These are phyloP conservation scores for Nothobranchius kuhntae DNA, from an alignment of 2,113 vertebrate species.

Conservation along the genomic window DNA sequence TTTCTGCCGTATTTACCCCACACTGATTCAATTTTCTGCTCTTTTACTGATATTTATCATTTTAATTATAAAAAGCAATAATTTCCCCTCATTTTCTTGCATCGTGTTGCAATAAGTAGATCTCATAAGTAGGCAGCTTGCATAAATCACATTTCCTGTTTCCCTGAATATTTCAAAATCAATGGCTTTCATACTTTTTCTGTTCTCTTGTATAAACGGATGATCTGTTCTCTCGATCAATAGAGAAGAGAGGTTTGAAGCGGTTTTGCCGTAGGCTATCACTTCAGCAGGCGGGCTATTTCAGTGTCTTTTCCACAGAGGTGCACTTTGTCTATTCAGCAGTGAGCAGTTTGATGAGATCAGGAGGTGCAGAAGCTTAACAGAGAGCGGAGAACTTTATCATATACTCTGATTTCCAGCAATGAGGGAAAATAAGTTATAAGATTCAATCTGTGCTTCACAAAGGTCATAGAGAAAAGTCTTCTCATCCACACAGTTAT, in stretches of 20 bases:
- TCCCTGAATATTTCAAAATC: slow-evolving; percentile 49
- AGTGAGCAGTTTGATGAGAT: not conserved
- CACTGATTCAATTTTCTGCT: not conserved
- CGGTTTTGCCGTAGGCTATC: slow-evolving; percentile 42
- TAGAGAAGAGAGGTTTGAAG: slow-evolving; percentile 42
- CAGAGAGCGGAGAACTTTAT: not conserved
- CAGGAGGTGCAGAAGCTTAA: not conserved
- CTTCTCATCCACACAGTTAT: not conserved
- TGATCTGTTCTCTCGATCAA: slow-evolving; percentile 55
- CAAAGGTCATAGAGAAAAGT: not conserved
- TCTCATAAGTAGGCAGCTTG: slow-evolving; percentile 67
- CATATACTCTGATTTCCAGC: too few species aligned
- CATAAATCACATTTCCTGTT: slow-evolving; percentile 46
- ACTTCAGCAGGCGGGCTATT: slow-evolving; percentile 38
- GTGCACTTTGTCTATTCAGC: not conserved
- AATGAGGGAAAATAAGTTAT: not conserved
- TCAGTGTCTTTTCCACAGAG: slow-evolving; percentile 38
- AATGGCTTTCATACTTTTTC: slow-evolving; percentile 36
- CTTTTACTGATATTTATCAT: slow-evolving; percentile 11
- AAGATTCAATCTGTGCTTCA: not conserved
- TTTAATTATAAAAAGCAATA: slow-evolving; percentile 14
- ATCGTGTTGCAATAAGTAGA: slow-evolving; percentile 4
- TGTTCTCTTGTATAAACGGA: slow-evolving; percentile 39
- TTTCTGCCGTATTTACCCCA: too few species aligned
- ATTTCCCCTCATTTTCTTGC: not conserved